These are phyloP conservation scores for Brachionus asplanchnoidis DNA, from an alignment of 1,140 invertebrate genomes.

Conservation along the genomic window DNA sequence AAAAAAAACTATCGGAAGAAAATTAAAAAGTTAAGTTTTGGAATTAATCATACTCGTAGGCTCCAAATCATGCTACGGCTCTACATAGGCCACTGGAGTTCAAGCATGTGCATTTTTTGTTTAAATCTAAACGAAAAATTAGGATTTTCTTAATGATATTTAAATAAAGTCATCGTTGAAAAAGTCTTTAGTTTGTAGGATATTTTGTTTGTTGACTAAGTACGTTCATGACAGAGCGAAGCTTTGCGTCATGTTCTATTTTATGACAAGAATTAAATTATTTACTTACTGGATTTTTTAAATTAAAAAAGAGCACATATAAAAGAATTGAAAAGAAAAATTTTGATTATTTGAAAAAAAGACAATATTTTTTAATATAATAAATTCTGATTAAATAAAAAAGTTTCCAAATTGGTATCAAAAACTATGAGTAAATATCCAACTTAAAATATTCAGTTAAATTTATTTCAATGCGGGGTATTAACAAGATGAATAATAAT, in stretches of 20 bases:
- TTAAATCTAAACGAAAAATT: not conserved
- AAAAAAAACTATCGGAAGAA: not conserved
- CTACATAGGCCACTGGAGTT: not conserved
- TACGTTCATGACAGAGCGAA: not conserved
- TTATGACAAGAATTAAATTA: not conserved
- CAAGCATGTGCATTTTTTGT: not conserved
- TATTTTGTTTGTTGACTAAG: not conserved
- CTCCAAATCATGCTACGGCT: not conserved
- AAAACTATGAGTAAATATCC: no score
- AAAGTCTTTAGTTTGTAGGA: not conserved
- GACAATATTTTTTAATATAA: not conserved
- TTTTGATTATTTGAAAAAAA: not conserved
- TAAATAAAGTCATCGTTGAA: not conserved
- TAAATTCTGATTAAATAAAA: not conserved
- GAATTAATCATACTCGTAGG: not conserved
- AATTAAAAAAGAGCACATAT: not conserved
- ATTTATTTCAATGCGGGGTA: no score
- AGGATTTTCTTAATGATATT: not conserved
- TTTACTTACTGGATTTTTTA: not conserved
- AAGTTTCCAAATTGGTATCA: no score
- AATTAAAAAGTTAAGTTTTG: not conserved
- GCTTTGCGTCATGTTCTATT: not conserved
- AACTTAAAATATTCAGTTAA: no score
- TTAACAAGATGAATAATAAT: no score
- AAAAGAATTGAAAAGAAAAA: not conserved